A percentile compares a stretch with the other conserved stretches of the same genome.
Evolutionary conservation across 2,797 vertebrate genomes (phyloP).

Genomic region (Babyrousa celebensis): DNA sequence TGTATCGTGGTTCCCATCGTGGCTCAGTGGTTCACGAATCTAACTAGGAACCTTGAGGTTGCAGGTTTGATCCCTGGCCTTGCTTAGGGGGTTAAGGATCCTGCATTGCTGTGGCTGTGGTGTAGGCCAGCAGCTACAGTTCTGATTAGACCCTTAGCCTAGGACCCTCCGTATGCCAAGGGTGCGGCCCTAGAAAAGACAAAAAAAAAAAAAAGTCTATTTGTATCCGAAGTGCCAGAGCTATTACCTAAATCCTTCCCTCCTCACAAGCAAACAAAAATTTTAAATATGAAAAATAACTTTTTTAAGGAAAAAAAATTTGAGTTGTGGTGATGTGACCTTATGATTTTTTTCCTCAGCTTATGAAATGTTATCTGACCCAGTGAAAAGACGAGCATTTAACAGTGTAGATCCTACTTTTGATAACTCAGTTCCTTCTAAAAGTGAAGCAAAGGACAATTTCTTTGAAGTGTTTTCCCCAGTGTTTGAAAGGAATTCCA

Average conservation of each 20-base stretch:
- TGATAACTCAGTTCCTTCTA: constrained; percentile 97
- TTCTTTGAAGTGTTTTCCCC: constrained; percentile 96
- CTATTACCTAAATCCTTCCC: constrained; percentile 13
- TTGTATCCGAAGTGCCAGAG: not conserved
- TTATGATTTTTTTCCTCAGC: constrained; percentile 91
- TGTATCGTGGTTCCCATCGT: not conserved
- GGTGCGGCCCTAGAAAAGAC: too few relatives aligned
- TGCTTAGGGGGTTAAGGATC: too few relatives aligned
- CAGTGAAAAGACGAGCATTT: constrained; percentile 97
- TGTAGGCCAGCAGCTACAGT: too few relatives aligned
- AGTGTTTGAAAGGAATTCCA: constrained; percentile 97
- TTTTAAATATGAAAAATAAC: constrained; percentile 62
- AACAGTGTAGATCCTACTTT: constrained; percentile 99
- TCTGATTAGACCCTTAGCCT: too few relatives aligned
- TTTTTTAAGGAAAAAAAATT: constrained; percentile 7
- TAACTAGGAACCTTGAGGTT: too few relatives aligned
- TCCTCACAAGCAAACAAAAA: not conserved
- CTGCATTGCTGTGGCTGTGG: too few relatives aligned
- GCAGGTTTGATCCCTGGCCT: too few relatives aligned
- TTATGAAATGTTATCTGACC: constrained; percentile 97
- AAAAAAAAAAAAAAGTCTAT: too few relatives aligned
- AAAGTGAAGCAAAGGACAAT: constrained; percentile 97
- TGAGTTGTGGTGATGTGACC: constrained; percentile 13
- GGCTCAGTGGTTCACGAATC: too few relatives aligned
- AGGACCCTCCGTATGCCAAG: too few relatives aligned